Base-by-base conservation (phyloP, 2,888 invertebrate species). In the Amphimallon solstitiale region DNA sequence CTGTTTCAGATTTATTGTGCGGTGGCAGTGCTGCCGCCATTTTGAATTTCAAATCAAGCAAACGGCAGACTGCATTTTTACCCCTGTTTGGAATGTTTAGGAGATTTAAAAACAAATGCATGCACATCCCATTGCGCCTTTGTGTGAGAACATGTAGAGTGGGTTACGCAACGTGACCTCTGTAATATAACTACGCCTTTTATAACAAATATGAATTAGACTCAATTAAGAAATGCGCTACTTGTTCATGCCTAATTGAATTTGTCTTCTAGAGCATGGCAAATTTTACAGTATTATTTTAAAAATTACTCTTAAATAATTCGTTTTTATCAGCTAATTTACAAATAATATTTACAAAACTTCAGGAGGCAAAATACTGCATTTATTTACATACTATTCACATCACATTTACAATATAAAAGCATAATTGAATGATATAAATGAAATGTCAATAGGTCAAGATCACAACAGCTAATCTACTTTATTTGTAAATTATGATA, bases 131-230 rank as follows among this genome's bases (percentile, higher is more conserved):
- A 1, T 10, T 2, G 1, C 9, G 15, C 17, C 29, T 19, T 52
- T 54, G 15, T 38, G 12, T 29, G 1, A 2, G 19, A 2, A 43
- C 15, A n/a, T 6, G 29, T 0, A 5, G 15, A 12, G 34, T 2
- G 14, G 10, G 45, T 59, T 59, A 59, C 56, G 56, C 43, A 59
- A 59, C 19, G 12, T 45, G 56, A 59, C 43, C 45, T 43, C 43
- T 17, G 40, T 2, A 19, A 21, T 10, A 12, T n/a, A 37, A 17
- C 37, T 52, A 52, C 56, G 56, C 56, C 56, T 43, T 21, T 38
- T 23, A 29, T 45, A 45, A 45, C 29, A 59, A 59, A 59, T 7
- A 15, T 43, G 40, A 59, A 59, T 59, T 59, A 59, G 38, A 1
- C 29, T 43, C 56, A 59, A 59, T 59, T 59, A 29, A 45, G 29